These are phyloP conservation scores for Podarcis muralis DNA, from an alignment of 2,113 vertebrate genomes.

Conservation along the genomic window DNA sequence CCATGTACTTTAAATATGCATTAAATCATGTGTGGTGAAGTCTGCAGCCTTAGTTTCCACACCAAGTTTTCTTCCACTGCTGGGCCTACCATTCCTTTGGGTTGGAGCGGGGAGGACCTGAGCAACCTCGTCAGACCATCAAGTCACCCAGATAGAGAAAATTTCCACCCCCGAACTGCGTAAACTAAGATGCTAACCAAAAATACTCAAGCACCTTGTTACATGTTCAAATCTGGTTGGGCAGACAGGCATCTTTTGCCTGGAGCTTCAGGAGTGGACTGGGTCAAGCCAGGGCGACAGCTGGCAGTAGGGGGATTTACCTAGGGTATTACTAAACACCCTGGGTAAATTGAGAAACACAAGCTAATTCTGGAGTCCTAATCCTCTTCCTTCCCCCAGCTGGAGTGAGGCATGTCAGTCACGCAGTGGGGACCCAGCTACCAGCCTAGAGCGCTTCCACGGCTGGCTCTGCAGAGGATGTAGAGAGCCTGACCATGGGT, in stretches of 20 bases:
- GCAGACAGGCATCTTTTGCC: not conserved
- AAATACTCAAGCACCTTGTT: not conserved
- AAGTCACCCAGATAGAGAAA: not conserved
- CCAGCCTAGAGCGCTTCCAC: not conserved
- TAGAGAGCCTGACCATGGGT: slow-evolving; percentile 78
- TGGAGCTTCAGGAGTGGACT: not conserved
- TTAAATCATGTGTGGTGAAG: too few relatives aligned
- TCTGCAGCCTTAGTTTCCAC: too few relatives aligned
- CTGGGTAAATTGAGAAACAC: slow-evolving; percentile 77
- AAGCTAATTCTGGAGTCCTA: slow-evolving; percentile 84
- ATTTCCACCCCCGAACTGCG: not conserved
- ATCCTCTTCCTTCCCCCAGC: slow-evolving; percentile 76
- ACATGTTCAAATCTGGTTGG: not conserved
- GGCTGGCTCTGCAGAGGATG: slow-evolving; percentile 25
- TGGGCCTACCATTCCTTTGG: not conserved
- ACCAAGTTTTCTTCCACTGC: too few relatives aligned
- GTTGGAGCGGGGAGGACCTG: too few relatives aligned
- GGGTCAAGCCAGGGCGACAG: slow-evolving; percentile 71
- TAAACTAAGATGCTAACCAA: not conserved
- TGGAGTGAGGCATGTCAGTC: slow-evolving; percentile 43
- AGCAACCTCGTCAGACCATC: not conserved
- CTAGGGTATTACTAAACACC: slow-evolving; percentile 85
- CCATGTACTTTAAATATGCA: too few relatives aligned
- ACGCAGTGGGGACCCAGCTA: not conserved
- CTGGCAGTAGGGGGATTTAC: slow-evolving; percentile 84